These are phyloP conservation scores for Heliothis peltigera DNA, from an alignment of 2,888 invertebrate species.

Conservation along the genomic window DNA sequence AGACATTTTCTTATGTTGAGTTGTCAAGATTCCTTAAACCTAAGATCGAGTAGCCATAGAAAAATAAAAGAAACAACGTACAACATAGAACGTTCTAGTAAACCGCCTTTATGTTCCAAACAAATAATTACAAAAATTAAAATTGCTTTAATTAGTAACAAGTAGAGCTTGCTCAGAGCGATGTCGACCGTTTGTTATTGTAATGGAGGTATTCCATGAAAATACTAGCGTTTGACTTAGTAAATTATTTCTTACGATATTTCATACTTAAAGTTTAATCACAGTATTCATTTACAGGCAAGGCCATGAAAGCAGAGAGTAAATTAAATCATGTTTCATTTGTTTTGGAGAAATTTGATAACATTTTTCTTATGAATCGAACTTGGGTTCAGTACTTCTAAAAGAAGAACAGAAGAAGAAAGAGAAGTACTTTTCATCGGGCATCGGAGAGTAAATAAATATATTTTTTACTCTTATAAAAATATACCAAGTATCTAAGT, in stretches of 20 bases:
- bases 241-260: conserved; percentile 39
- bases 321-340: background rate
- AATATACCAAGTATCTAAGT: too few relatives aligned
- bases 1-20: too few relatives aligned
- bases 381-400: too few relatives aligned
- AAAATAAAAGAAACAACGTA: background rate
- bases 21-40: too few relatives aligned
- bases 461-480: too few relatives aligned
- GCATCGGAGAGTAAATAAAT: too few relatives aligned
- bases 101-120: background rate
- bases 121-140: conserved; percentile 5
- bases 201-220: conserved; percentile 42
- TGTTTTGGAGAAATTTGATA: background rate
- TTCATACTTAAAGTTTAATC: conserved; percentile 31
- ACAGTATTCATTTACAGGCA: conserved; percentile 18
- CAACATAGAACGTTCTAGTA: background rate
- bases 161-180: conserved; percentile 16
- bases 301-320: conserved; percentile 34
- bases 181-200: conserved; percentile 24
- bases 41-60: too few relatives aligned
- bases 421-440: too few relatives aligned
- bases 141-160: conserved; percentile 23
- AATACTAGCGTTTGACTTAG: conserved; percentile 32
- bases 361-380: background rate
- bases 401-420: too few relatives aligned